Evolutionary conservation across 2,797 vertebrate species (phyloP), one percentile per base, ranked within the genome.

Genomic region (Pyrrhura leucotis): DNA sequence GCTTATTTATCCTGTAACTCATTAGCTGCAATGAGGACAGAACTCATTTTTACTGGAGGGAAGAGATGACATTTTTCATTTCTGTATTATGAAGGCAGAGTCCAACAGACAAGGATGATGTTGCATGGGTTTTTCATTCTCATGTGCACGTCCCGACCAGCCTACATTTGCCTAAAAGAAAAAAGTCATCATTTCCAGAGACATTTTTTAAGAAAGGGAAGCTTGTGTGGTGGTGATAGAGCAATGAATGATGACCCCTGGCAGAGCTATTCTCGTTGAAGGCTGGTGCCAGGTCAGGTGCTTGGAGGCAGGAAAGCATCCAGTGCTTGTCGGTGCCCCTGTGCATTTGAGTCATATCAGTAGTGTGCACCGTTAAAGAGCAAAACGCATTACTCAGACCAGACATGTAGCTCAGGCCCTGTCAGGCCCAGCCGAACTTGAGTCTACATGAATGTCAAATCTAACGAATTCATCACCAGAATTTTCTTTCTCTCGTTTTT

Each of bases 321-420:
- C 0, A 0, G 74, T 89, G 59, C 48, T 83, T 74, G 40, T 73
- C 13, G 2, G 45, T 5, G 1, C 82, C 95, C 77, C 86, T 95
- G 51, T 80, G 86, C 56, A 5, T 85, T 85, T 85, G 86, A 97
- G 74, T 96, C 94, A 94, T 95, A 93, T 71, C 92, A 74, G 54
- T 71, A 92, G 22, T 15, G 63, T 68, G 88, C 61, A 85, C 77
- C 56, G 82, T 48, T 73, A 61, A 95, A 96, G 93, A 93, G 95
- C 92, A 93, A 79, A 87, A 89, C 29, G 47, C 61, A 80, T 97
- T 97, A 92, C 92, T 97, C 94, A 97, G 61, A 77, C 14, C 51
- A 85, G 89, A 85, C 3, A 3, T 31, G 33, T 63, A 82, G 75
- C 67, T 92, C 68, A 81, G 71, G 79, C 28, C 47, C 25, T 3